These are phyloP conservation scores for Amphiura filiformis DNA, from an alignment of 35 echinoderm and acorn worm species.

Conservation along the genomic window DNA sequence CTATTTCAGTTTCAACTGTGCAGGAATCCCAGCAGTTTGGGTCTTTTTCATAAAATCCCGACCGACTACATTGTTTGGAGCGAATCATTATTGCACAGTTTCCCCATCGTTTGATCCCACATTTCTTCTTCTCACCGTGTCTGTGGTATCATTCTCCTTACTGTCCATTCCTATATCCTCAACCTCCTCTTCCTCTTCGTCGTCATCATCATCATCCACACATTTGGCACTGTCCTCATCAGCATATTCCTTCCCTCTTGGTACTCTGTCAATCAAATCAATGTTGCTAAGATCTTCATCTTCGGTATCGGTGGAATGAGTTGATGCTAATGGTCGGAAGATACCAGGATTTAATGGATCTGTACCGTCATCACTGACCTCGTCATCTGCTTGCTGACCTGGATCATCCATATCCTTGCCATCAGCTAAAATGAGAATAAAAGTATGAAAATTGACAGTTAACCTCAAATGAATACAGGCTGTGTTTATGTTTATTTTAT, in stretches of 20 bases:
- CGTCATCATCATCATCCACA: conserved; percentile 20
- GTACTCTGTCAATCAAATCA: not conserved
- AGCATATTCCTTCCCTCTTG: not conserved
- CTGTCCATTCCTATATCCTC: conserved; percentile 27
- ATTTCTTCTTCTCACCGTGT: conserved; percentile 13
- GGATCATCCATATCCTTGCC: not conserved
- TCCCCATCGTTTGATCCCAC: not conserved
- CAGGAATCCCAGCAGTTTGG: too few species aligned
- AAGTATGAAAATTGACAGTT: not conserved
- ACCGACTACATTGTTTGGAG: too few species aligned
- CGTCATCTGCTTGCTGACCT: not conserved
- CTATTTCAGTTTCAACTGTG: too few species aligned
- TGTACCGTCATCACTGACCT: not conserved
- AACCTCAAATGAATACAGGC: not conserved
- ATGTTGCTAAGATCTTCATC: conserved; percentile 25
- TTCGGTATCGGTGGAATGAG: not conserved
- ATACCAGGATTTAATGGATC: not conserved
- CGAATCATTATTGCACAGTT: not conserved
- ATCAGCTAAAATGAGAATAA: not conserved
- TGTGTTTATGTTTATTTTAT: too few species aligned
- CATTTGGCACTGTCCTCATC: not conserved
- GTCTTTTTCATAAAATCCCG: too few species aligned
- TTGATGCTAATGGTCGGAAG: not conserved
- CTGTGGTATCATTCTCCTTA: not conserved
- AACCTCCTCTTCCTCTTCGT: conserved; percentile 31